A percentile compares a stretch with the other conserved stretches of the same genome.
Evolutionary conservation across 2,888 invertebrate species (phyloP).

Genomic region (Argyra leucocephala): DNA sequence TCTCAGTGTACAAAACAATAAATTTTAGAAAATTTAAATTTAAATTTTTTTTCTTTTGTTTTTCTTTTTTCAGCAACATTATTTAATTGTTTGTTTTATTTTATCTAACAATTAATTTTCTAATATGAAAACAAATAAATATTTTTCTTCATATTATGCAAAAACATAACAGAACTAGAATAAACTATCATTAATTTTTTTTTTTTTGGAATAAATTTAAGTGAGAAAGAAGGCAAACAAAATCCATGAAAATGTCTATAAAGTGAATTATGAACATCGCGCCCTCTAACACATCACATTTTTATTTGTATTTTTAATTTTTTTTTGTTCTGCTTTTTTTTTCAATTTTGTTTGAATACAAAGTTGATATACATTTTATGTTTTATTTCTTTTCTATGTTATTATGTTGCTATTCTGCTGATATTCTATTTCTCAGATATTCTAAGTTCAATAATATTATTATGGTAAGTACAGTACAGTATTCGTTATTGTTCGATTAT

Average conservation of each 20-base stretch:
- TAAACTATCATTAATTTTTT: background rate
- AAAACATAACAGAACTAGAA: background rate
- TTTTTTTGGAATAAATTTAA: background rate
- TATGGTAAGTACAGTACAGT: no score
- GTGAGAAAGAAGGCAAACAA: background rate
- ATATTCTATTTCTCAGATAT: no score
- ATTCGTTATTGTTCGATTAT: background rate
- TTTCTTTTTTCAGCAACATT: background rate
- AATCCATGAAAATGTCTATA: conserved; percentile 2
- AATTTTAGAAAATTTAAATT: background rate
- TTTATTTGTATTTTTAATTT: no score
- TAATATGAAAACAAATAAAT: conserved; percentile 6
- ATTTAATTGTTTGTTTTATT: conserved; percentile 4
- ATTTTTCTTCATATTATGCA: conserved; percentile 6
- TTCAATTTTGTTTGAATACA: background rate
- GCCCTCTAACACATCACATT: background rate
- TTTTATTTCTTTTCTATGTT: background rate
- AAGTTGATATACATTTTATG: background rate
- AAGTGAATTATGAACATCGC: background rate
- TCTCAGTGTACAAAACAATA: background rate
- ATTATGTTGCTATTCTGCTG: no score
- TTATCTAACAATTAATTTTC: conserved; percentile 4
- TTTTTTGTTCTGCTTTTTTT: no score
- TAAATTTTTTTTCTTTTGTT: background rate
- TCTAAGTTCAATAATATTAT: no score